These are phyloP conservation scores for Pangasianodon gigas DNA, from an alignment of 2,113 vertebrate genomes.

Conservation along the genomic window DNA sequence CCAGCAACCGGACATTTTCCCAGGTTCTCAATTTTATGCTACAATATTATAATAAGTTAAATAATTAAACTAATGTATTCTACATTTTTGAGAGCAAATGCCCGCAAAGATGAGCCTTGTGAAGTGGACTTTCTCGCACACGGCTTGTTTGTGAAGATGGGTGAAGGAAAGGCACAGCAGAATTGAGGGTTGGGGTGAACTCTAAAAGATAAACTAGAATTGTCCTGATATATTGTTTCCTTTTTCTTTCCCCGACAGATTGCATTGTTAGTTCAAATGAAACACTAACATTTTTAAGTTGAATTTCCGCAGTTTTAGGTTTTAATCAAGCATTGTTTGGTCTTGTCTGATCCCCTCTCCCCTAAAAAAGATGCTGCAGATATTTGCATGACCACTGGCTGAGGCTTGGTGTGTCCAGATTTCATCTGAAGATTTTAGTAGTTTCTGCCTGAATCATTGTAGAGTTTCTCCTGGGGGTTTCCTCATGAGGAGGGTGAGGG, in stretches of 20 bases:
- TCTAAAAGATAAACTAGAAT: constrained; percentile 11
- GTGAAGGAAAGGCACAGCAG: constrained; percentile 32
- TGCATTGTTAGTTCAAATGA: constrained; percentile 45
- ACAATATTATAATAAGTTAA: constrained; percentile 54
- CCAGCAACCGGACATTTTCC: constrained; percentile 42
- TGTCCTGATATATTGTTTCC: not conserved
- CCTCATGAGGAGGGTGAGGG: not conserved
- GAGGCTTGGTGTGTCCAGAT: constrained; percentile 20
- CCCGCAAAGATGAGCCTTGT: constrained; percentile 42
- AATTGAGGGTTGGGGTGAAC: constrained; percentile 23
- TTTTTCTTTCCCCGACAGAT: not conserved
- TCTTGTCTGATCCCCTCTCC: constrained; percentile 1
- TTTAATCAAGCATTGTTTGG: constrained; percentile 31
- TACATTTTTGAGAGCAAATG: constrained; percentile 47
- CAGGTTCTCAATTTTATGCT: constrained; percentile 53
- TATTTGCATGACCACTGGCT: constrained; percentile 44
- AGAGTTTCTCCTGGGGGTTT: constrained; percentile 29
- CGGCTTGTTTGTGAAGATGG: constrained; percentile 21
- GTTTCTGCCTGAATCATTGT: constrained; percentile 28
- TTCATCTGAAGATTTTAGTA: constrained; percentile 36
- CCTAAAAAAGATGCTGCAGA: constrained; percentile 28
- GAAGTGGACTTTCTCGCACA: constrained; percentile 34
- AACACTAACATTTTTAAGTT: constrained; percentile 53
- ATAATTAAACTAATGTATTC: constrained; percentile 55
- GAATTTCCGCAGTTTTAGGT: constrained; percentile 39